These are phyloP conservation scores for Amazona guildingii DNA, from an alignment of 2,113 vertebrate species.

Conservation along the genomic window DNA sequence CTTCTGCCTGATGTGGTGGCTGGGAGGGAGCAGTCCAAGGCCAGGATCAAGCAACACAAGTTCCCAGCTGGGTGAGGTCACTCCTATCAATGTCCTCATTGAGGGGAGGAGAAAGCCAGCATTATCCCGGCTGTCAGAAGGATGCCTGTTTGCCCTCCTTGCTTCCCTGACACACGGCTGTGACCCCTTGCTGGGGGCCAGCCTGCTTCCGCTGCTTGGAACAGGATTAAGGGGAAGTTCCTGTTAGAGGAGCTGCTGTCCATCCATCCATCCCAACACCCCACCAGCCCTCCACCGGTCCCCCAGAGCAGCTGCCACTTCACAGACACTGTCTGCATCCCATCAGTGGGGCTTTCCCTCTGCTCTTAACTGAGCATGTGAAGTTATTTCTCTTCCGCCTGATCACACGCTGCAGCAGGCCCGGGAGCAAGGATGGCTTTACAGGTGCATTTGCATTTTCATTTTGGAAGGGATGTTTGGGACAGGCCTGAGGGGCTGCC, in stretches of 20 bases:
- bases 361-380: neutral
- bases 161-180: rapidly evolving
- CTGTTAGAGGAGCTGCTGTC: neutral
- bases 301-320: rapidly evolving
- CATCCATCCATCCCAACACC: neutral
- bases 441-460: neutral
- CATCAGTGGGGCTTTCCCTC: neutral
- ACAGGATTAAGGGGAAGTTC: neutral
- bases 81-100: neutral
- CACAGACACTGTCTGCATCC: rapidly evolving
- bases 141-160: neutral
- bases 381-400: neutral
- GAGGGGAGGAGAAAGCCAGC: slow-evolving; percentile 3
- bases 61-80: rapidly evolving
- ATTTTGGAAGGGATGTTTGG: neutral
- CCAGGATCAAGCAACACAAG: neutral
- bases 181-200: neutral
- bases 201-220: neutral
- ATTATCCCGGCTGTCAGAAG: neutral
- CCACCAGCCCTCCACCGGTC: rapidly evolving
- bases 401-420: neutral
- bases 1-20: neutral
- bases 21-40: neutral
- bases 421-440: neutral
- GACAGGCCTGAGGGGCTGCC: neutral